These are phyloP conservation scores for Andrena marginata DNA, from an alignment of 2,888 invertebrate genomes.

Conservation along the genomic window DNA sequence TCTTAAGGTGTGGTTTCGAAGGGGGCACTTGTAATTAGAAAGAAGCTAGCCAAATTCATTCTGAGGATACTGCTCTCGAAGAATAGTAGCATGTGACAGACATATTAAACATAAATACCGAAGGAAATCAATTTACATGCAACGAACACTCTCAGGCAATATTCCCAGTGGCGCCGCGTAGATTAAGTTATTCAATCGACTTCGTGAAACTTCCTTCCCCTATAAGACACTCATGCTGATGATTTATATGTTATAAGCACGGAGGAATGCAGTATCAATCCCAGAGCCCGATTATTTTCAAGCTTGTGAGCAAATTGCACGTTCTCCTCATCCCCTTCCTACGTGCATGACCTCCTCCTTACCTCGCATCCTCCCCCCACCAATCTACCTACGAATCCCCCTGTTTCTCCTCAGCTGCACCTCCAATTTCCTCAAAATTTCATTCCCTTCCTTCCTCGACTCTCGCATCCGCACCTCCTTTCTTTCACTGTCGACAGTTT, in stretches of 20 bases:
- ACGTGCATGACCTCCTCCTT: constrained; percentile 1
- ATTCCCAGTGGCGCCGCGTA: constrained; percentile 3
- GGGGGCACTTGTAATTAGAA: too few relatives aligned
- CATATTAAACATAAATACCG: background rate
- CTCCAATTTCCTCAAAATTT: background rate
- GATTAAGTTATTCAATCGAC: constrained; percentile 30
- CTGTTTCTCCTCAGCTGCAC: background rate
- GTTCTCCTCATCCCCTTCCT: constrained; percentile 64
- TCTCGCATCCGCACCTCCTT: too few relatives aligned
- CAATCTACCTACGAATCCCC: background rate
- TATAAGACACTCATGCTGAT: constrained; percentile 19
- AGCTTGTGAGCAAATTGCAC: constrained; percentile 82
- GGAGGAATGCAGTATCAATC: constrained; percentile 74
- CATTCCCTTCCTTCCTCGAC: background rate
- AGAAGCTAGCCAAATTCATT: too few relatives aligned
- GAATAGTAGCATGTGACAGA: too few relatives aligned
- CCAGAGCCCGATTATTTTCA: constrained; percentile 76
- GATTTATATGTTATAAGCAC: constrained; percentile 41
- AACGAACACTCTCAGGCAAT: background rate
- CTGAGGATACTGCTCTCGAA: too few relatives aligned
- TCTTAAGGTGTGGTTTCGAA: too few relatives aligned
- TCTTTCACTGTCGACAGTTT: too few relatives aligned
- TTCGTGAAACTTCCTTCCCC: constrained; percentile 6
- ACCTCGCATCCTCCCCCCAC: constrained; percentile 10
- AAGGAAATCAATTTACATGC: background rate